Evolutionary conservation across 2,888 invertebrate species (phyloP).

Genomic region (Erynnis tages): DNA sequence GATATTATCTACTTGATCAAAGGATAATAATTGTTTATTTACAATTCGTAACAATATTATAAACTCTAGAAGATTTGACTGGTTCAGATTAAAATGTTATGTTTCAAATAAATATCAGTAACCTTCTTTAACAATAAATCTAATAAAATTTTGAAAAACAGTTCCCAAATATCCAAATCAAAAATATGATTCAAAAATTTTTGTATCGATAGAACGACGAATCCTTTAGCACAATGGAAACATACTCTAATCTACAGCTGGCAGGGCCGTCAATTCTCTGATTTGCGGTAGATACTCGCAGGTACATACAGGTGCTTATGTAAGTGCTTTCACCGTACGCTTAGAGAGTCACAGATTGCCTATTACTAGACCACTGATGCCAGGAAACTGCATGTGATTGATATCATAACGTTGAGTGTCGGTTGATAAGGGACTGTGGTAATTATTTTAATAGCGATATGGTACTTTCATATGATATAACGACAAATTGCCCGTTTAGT

Average conservation of each 20-base stretch:
- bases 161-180: no score
- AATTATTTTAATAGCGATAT: constrained; percentile 24
- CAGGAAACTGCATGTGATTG: constrained; percentile 26
- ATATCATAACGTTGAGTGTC: constrained; percentile 18
- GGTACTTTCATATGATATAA: constrained; percentile 10
- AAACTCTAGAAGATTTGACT: no score
- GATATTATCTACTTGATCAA: no score
- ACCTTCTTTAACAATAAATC: no score
- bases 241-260: not conserved
- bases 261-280: constrained; percentile 50
- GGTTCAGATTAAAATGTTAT: no score
- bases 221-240: not conserved
- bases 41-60: no score
- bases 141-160: no score
- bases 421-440: constrained; percentile 20
- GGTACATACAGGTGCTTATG: constrained; percentile 72
- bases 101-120: no score
- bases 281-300: constrained; percentile 67
- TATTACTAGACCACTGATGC: constrained; percentile 53
- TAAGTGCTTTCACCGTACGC: constrained; percentile 74
- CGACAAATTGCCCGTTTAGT: not conserved
- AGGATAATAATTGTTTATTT: no score
- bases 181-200: no score
- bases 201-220: no score
- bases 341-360: constrained; percentile 72